Percentiles rank a stretch among this genome's conserved stretches.
Evolutionary conservation across 2,797 vertebrate genomes (phyloP).

Genomic region (Sardinella longiceps): DNA sequence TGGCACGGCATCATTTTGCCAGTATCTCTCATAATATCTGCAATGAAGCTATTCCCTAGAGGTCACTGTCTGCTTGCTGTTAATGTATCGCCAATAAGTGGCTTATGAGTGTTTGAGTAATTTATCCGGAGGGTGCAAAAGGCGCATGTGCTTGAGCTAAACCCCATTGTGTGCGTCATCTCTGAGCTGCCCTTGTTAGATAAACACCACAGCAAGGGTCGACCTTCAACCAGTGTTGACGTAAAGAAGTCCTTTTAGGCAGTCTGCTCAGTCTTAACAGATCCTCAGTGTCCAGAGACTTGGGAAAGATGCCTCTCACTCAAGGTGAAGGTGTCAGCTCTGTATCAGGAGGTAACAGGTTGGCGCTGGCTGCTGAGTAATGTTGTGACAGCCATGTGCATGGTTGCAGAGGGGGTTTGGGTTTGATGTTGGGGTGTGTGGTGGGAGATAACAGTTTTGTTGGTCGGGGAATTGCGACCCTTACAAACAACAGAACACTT

Average conservation of each 20-base stretch:
- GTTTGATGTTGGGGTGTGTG: background rate
- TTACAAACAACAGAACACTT: conserved; percentile 19
- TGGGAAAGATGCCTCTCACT: background rate
- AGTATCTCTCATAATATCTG: background rate
- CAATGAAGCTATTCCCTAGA: background rate
- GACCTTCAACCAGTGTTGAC: background rate
- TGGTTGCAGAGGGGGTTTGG: background rate
- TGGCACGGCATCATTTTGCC: background rate
- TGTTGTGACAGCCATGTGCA: conserved; percentile 6
- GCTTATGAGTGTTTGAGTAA: background rate
- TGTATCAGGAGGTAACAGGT: background rate
- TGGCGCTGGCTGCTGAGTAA: background rate
- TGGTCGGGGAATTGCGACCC: background rate
- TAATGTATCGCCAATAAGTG: background rate
- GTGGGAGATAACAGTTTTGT: conserved; percentile 21
- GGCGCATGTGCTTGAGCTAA: background rate
- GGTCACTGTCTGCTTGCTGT: background rate
- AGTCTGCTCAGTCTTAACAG: conserved; percentile 10
- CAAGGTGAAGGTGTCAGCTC: background rate
- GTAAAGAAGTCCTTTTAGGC: background rate
- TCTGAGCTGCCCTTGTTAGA: background rate
- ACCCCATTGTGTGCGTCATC: background rate
- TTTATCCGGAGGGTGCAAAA: background rate
- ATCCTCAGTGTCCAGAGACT: background rate
- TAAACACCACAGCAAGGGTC: background rate